A percentile compares a stretch with the other conserved stretches of the same genome.
These are phyloP conservation scores for Dendrolimus kikuchii DNA, from an alignment of 1,140 invertebrate genomes.

Conservation along the genomic window DNA sequence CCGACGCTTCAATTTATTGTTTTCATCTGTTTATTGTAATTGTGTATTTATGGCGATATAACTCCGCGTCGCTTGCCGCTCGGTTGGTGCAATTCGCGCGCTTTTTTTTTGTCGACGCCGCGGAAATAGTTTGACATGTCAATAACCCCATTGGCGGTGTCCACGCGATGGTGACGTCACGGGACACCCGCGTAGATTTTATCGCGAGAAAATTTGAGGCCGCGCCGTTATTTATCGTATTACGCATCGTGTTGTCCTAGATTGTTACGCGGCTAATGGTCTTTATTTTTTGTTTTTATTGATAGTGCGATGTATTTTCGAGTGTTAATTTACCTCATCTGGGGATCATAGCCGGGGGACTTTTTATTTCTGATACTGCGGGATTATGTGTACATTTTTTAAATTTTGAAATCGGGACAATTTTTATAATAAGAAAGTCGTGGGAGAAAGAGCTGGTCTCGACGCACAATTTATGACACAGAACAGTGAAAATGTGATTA, in stretches of 20 bases:
- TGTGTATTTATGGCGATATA: constrained; percentile 29
- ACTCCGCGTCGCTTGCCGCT: constrained; percentile 26
- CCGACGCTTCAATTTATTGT: constrained; percentile 67
- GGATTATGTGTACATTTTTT: too few relatives aligned
- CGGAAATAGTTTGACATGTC: constrained; percentile 69
- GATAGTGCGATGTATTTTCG: too few relatives aligned
- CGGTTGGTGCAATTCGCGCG: constrained; percentile 33
- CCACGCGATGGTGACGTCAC: constrained; percentile 55
- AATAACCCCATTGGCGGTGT: constrained; percentile 64
- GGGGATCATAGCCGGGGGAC: too few relatives aligned
- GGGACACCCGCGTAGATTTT: constrained; percentile 41
- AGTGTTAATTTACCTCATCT: too few relatives aligned
- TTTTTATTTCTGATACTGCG: too few relatives aligned
- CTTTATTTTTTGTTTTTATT: constrained; percentile 9
- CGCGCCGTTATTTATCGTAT: constrained; percentile 56
- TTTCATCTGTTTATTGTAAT: constrained; percentile 62
- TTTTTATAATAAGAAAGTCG: too few relatives aligned
- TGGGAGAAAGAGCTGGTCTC: too few relatives aligned
- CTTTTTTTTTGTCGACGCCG: constrained; percentile 62
- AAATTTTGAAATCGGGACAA: too few relatives aligned
- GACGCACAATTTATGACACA: too few relatives aligned
- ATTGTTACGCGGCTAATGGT: constrained; percentile 24
- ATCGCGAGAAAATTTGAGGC: constrained; percentile 52
- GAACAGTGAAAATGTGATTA: too few relatives aligned
- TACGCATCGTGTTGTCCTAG: constrained; percentile 37